A percentile compares a stretch with the other conserved stretches of the same genome.
These are phyloP conservation scores for Xyliphius kryptos DNA, from an alignment of 2,113 vertebrate species.

Conservation along the genomic window DNA sequence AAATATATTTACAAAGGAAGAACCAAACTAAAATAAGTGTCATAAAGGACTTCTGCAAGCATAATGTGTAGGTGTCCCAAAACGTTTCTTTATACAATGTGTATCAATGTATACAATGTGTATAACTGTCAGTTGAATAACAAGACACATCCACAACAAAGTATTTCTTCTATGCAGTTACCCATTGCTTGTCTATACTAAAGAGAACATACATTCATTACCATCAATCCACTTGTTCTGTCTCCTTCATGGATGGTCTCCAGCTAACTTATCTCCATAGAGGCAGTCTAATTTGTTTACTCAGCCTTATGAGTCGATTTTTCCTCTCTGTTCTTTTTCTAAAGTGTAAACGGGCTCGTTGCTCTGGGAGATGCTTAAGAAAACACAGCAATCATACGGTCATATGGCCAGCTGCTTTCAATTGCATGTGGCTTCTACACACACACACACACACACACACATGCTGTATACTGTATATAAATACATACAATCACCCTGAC, in stretches of 20 bases:
- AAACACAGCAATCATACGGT: conserved; percentile 58
- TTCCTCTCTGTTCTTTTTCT: conserved; percentile 57
- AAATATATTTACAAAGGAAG: no score
- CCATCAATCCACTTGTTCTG: conserved; percentile 1
- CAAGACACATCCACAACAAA: no score
- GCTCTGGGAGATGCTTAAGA: conserved; percentile 61
- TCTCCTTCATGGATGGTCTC: conserved; percentile 37
- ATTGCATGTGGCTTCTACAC: conserved; percentile 53
- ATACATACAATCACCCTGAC: conserved; percentile 24
- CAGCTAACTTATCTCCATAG: conserved; percentile 54
- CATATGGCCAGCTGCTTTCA: conserved; percentile 64
- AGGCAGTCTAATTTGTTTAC: conserved; percentile 58
- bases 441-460: conserved; percentile 40
- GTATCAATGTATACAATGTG: no score
- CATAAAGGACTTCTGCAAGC: no score
- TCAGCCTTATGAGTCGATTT: conserved; percentile 61
- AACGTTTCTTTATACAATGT: no score
- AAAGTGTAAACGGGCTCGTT: conserved; percentile 62
- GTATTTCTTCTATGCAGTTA: no score
- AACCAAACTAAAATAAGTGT: no score
- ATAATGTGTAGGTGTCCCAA: no score
- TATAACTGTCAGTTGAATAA: no score
- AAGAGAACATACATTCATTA: conserved; percentile 8
- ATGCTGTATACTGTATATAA: conserved; percentile 39
- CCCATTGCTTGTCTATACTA: conserved; percentile 16